These are phyloP conservation scores for Pan troglodytes DNA, from an alignment of 2,113 vertebrate species.

Conservation along the genomic window NHGRI_mPanTro3-v2.1_pri NC_072414.2:11667001-11667500, in stretches of 20 bases:
- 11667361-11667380: not conserved
- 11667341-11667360: not conserved
- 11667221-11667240: not conserved
- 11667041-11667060: not conserved
- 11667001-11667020: not conserved
- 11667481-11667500: too few species aligned
- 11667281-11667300: not conserved
- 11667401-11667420: too few species aligned
- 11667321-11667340: rapidly evolving
- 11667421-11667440: too few species aligned
- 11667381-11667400: too few species aligned
- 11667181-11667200: not conserved
- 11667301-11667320: not conserved
- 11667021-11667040: not conserved
- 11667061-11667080: not conserved
- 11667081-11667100: not conserved
- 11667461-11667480: too few species aligned
- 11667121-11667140: not conserved
- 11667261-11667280: not conserved
- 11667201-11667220: not conserved
- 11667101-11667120: not conserved
- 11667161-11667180: too few species aligned
- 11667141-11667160: not conserved
- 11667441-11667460: too few species aligned
- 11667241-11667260: not conserved